Percentiles rank a stretch among this genome's conserved stretches.
phyloP scores from a whole-genome alignment of 2,888 invertebrate species.

The Rhodophaea formosa region DNA sequence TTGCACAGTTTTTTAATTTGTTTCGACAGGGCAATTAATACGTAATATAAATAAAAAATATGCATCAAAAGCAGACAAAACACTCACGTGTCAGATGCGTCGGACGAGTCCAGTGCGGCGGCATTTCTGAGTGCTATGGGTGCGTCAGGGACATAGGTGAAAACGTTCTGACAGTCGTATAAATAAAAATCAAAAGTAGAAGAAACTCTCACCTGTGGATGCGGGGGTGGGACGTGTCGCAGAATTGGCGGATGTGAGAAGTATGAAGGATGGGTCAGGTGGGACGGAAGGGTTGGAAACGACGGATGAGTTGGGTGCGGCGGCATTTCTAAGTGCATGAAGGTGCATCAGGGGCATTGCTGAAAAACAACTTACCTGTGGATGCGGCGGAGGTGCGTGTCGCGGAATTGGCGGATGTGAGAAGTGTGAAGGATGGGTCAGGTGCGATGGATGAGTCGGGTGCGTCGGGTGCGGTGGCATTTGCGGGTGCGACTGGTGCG shows the following conservation, averaged over 20 bases:
- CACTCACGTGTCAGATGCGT: too few relatives aligned
- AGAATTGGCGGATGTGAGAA: constrained; percentile 22
- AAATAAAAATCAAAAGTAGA: too few relatives aligned
- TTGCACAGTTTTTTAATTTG: too few relatives aligned
- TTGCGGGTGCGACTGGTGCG: constrained; percentile 33
- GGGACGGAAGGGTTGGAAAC: constrained; percentile 25
- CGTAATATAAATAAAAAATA: too few relatives aligned
- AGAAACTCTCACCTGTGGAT: constrained; percentile 18
- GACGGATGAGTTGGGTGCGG: constrained; percentile 38
- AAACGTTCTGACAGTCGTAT: too few relatives aligned
- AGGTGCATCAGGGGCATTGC: constrained; percentile 68
- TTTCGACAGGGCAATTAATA: too few relatives aligned
- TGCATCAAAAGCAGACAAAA: too few relatives aligned
- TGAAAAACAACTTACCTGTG: constrained; percentile 31
- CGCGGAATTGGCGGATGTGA: constrained; percentile 20
- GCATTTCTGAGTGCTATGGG: too few relatives aligned
- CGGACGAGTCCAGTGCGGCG: too few relatives aligned
- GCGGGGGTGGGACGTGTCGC: constrained; percentile 20
- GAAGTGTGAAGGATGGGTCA: constrained; percentile 32
- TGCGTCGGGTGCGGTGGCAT: constrained; percentile 22
- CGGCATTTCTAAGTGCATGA: constrained; percentile 32
- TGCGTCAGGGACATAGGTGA: too few relatives aligned
- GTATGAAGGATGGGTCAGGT: constrained; percentile 33
- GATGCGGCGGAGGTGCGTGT: constrained; percentile 21
- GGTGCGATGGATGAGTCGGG: constrained; percentile 41